Conservation (phyloP, 2,797 vertebrate species). For the Thripadectes ignobilis region DNA sequence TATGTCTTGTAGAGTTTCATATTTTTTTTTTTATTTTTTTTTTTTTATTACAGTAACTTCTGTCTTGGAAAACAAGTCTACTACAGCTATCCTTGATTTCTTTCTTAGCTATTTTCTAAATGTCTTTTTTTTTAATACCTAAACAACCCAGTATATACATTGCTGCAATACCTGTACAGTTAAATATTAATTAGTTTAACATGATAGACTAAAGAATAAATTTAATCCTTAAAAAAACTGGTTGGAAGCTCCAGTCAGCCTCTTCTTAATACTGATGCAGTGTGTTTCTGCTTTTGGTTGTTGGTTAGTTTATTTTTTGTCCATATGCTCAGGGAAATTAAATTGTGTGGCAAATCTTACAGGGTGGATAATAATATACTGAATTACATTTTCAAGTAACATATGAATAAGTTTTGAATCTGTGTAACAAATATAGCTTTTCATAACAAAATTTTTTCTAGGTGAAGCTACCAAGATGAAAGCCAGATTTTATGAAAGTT, state of each 20-base stretch:
- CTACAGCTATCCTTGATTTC: neutral
- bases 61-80: neutral
- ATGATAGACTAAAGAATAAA: neutral
- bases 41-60: neutral
- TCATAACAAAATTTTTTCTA: neutral
- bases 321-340: neutral
- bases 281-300: neutral
- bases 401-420: neutral
- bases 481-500: neutral
- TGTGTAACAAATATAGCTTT: neutral
- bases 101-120: neutral
- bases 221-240: neutral
- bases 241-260: neutral
- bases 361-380: neutral
- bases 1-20: neutral
- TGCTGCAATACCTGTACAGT: neutral
- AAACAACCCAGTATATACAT: neutral
- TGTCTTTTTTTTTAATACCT: neutral
- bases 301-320: neutral
- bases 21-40: neutral
- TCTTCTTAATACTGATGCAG: neutral
- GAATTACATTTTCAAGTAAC: neutral
- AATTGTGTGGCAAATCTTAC: neutral
- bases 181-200: neutral
- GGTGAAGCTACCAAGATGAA: neutral